These are phyloP conservation scores for Itoplectis maculator DNA, from an alignment of 2,888 invertebrate genomes.

Conservation along the genomic window DNA sequence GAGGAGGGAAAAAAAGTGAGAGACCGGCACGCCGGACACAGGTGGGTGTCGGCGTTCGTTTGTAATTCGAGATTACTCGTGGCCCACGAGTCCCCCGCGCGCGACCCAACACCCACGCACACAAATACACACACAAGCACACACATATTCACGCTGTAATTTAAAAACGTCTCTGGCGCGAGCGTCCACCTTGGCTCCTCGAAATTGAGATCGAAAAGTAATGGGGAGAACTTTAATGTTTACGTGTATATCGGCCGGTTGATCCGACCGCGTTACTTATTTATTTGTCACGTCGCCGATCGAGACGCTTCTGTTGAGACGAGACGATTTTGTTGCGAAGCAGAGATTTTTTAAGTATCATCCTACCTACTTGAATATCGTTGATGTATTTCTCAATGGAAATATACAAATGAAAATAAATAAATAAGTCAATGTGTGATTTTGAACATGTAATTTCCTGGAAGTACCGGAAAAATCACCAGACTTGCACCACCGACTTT, in stretches of 20 bases:
- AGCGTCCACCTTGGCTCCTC: conserved; percentile 56
- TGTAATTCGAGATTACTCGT: conserved; percentile 78
- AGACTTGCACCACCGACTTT: background rate
- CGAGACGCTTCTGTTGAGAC: conserved; percentile 66
- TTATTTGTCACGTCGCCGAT: conserved; percentile 68
- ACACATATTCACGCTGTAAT: conserved; percentile 71
- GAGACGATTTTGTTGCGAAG: too few relatives aligned
- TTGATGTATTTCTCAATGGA: too few relatives aligned
- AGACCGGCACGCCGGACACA: conserved; percentile 76
- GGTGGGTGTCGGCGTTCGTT: conserved; percentile 81
- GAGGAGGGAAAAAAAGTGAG: conserved; percentile 57
- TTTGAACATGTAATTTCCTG: too few relatives aligned
- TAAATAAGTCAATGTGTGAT: background rate
- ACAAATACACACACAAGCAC: too few relatives aligned
- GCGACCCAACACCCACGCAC: conserved; percentile 28
- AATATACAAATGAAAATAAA: too few relatives aligned
- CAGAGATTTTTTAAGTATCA: too few relatives aligned
- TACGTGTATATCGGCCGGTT: conserved; percentile 65
- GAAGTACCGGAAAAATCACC: too few relatives aligned
- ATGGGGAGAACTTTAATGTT: conserved; percentile 73
- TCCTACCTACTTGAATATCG: too few relatives aligned
- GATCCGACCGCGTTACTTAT: conserved; percentile 39
- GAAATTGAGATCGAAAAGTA: conserved; percentile 76
- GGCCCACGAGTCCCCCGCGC: conserved; percentile 40
- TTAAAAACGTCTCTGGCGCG: conserved; percentile 70